phyloP scores from a whole-genome alignment of 2,113 vertebrate species.

The Glaucomys volans region DNA sequence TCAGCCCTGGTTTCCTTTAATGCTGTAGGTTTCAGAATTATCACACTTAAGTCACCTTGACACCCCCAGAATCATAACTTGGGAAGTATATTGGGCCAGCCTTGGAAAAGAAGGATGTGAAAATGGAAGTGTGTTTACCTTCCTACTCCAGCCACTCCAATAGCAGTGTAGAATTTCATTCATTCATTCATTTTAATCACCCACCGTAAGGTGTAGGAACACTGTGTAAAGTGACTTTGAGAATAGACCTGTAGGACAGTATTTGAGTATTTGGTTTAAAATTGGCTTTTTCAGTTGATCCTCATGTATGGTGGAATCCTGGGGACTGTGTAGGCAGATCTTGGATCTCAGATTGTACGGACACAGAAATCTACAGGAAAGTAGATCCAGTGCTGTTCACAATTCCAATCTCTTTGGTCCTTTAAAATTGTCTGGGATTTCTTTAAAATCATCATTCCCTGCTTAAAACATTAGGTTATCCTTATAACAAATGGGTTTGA shows the following conservation, averaged over 20 bases:
- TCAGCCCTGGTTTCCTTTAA: not conserved
- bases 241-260: not conserved
- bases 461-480: conserved; percentile 29
- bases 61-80: not conserved
- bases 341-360: not conserved
- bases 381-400: not conserved
- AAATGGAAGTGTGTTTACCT: not conserved
- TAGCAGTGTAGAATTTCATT: not conserved
- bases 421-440: not conserved
- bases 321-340: not conserved
- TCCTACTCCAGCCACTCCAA: not conserved
- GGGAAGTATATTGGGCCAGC: not conserved
- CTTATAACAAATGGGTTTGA: conserved; percentile 21
- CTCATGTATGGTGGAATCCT: not conserved
- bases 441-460: not conserved
- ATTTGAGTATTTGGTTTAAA: not conserved
- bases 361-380: not conserved
- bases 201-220: not conserved
- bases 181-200: not conserved
- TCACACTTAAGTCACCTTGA: not conserved
- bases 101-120: not conserved
- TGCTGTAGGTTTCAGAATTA: not conserved
- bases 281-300: not conserved
- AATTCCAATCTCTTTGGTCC: not conserved
- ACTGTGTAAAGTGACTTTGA: not conserved